These are phyloP conservation scores for Celastrina argiolus DNA, from an alignment of 2,888 invertebrate genomes.

Conservation along the genomic window DNA sequence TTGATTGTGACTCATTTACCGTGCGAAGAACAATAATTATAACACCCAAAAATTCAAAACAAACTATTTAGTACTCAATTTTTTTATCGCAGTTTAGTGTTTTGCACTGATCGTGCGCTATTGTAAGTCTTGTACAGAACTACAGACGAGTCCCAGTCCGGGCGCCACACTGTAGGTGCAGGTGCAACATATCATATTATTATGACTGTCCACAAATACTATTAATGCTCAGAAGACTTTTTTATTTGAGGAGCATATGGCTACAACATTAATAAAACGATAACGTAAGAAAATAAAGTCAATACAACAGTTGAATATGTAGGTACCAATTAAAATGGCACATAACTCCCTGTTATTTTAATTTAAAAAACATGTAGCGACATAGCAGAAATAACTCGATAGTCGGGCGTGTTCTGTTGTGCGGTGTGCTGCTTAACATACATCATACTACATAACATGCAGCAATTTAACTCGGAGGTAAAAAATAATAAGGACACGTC, in stretches of 20 bases:
- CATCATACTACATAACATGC: background rate
- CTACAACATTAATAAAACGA: background rate
- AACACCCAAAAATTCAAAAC: too few relatives aligned
- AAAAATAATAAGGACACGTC: slow-evolving; percentile 6
- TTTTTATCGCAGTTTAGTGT: too few relatives aligned
- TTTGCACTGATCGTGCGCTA: too few relatives aligned
- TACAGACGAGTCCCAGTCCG: too few relatives aligned
- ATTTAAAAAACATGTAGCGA: background rate
- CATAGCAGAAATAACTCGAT: background rate
- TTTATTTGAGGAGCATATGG: background rate
- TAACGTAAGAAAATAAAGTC: background rate
- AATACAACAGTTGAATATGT: background rate
- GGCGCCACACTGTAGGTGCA: too few relatives aligned
- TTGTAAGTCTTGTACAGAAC: too few relatives aligned
- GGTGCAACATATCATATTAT: too few relatives aligned
- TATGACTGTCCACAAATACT: too few relatives aligned
- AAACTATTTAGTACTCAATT: too few relatives aligned
- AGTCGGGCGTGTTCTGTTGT: background rate
- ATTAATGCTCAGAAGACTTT: background rate
- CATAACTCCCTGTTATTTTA: background rate
- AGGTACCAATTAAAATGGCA: background rate
- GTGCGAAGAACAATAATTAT: too few relatives aligned
- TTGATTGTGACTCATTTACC: too few relatives aligned
- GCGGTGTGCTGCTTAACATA: background rate
- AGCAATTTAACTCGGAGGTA: background rate